Evolutionary conservation across 2,888 invertebrate species (phyloP), one percentile per base, ranked within the genome.

Genomic region (Asteroscopus sphinx): DNA sequence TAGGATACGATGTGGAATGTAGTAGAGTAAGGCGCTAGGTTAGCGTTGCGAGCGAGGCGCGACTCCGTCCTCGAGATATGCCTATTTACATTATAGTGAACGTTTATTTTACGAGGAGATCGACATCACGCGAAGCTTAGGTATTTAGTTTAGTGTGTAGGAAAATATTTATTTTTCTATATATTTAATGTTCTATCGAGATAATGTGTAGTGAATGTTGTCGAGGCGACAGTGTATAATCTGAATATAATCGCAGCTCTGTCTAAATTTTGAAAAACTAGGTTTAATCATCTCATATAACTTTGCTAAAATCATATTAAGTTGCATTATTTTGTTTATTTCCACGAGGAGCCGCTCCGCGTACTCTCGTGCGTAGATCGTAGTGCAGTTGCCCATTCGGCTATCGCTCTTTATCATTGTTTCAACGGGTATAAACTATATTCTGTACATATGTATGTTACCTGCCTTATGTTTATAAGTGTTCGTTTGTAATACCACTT

Each of bases 401-500:
- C 82, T 86, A 80, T 83, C 86, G 88, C 90, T 89, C 91, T 91
- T 91, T 93, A 92, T 93, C 93, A 92, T 91, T 88, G 88, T 92
- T 88, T 92, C 92, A 88, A 90, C 87, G 89, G 91, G 90, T 91
- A 88, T 86, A 88, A 67, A 80, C 79, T 76, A 87, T 91, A 90
- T 90, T 90, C 84, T 92, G 91, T 93, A 92, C 90, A 93, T 93
- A 78, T 76, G 79, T 80, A 92, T 92, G 92, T 93, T 92, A 93
- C 90, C 92, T 89, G 92, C 89, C 90, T 92, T 94, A 91, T 89
- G 87, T 91, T 91, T 91, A 90, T 93, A 93, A 92, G 91, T 88
- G 89, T 93, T 92, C 92, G 92, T 93, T 94, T 94, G 94, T 94
- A 94, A 94, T 94, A 94, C 94, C 94, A 94, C 94, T 92, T 94